Percentiles rank a stretch among this genome's conserved stretches.
These are phyloP conservation scores for Drosophila murphyi DNA, from an alignment of 1,140 invertebrate species.

Conservation along the genomic window DNA sequence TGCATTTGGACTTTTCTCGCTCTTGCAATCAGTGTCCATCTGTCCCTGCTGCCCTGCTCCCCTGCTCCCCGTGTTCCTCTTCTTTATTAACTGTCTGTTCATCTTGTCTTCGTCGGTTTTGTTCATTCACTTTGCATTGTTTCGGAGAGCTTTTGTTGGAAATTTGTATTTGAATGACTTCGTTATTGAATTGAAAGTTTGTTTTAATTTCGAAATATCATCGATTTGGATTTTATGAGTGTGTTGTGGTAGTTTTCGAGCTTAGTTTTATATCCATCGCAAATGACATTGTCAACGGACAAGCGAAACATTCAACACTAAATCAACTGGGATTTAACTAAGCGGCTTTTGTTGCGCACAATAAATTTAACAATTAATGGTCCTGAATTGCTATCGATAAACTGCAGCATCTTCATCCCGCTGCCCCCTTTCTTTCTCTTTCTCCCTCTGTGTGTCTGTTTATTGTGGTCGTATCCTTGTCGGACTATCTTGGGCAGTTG, in stretches of 20 bases:
- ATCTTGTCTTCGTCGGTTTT: conserved; percentile 9
- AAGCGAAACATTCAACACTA: conserved; percentile 18
- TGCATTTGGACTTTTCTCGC: conserved; percentile 16
- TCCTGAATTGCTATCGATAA: conserved; percentile 53
- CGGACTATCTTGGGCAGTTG: neutral
- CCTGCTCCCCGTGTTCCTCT: neutral
- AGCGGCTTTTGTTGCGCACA: conserved; percentile 44
- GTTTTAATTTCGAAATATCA: conserved; percentile 49
- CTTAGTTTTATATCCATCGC: neutral
- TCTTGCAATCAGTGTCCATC: neutral
- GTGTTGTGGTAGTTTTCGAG: conserved; percentile 5
- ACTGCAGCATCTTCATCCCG: conserved; percentile 58
- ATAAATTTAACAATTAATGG: conserved; percentile 77
- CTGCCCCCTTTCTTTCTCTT: neutral
- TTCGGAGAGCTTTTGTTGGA: conserved; percentile 27
- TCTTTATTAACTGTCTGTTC: neutral
- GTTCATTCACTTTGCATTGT: conserved; percentile 30
- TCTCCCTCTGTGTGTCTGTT: neutral
- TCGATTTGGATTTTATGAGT: conserved; percentile 1
- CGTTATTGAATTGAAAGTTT: conserved; percentile 73
- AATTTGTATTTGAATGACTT: conserved; percentile 62
- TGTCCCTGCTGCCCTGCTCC: neutral
- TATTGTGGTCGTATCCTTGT: neutral
- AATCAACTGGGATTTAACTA: conserved; percentile 27
- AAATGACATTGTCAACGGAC: neutral